Base-by-base conservation (phyloP, 1,140 invertebrate species). In the Drosophila guanche region DNA sequence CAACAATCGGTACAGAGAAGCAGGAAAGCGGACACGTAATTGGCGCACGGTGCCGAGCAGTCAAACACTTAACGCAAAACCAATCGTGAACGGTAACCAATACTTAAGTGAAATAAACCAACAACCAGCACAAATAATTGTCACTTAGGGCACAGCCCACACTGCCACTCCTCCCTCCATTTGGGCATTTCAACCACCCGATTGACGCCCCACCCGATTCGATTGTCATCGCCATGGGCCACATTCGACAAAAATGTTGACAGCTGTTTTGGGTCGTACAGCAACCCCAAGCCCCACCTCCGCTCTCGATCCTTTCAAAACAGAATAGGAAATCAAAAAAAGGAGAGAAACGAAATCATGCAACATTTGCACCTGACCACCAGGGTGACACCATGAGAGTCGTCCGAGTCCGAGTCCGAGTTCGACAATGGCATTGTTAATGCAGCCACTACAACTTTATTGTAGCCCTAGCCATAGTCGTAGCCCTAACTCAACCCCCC, bases 361-460 rank as follows among this genome's bases (percentile, higher is more conserved):
- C 59, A 77, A 63, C 67, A 80, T 63, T 85, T 77, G 63, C 80
- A 85, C 80, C 80, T 85, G 80, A 85, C 80, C 72, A 76, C 80
- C 72, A 76, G 68, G 33, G 33, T 37, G 33, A 37, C 33, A 37
- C 33, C 33, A 37, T 37, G 33, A 12, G 12, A 37, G 33, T 1
- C 8, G 16, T 20, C 16, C 16, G 16, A 20, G 0, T 20, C 16
- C 16, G 16, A 20, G 16, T 20, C 29, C 29, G 29, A 33, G 29
- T 10, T 52, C 60, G 46, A 76, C 72, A 80, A 73, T 68, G 72
- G 77, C 63, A 72, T 79, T 83, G 79, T 78, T 74, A 55, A 63
- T 76, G 57, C 58, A 58, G 45, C 51, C 60, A 65, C 65, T 79
- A 85, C 81, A 73, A 85, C 81, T 85, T 80, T 43, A 85, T 85